Conservation (phyloP, 2,113 vertebrate genomes). For the Ancistrus triradiatus region DNA sequence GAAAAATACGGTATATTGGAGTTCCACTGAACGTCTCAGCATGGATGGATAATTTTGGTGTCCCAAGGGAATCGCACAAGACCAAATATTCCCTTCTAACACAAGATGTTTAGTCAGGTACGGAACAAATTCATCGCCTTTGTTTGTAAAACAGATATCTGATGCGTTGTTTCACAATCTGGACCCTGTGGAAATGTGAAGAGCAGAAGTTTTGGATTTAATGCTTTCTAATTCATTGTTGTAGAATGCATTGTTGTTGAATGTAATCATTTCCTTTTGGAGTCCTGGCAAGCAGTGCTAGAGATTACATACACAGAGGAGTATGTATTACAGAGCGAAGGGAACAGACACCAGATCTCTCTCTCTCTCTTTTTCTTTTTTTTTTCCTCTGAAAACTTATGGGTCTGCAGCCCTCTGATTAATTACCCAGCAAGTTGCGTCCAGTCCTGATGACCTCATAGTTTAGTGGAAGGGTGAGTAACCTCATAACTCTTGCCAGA, state of each 20-base stretch:
- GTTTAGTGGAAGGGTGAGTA: conserved; percentile 41
- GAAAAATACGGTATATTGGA: too few species aligned
- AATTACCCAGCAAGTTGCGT: conserved; percentile 43
- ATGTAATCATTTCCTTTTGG: conserved; percentile 80
- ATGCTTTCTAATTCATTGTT: conserved; percentile 73
- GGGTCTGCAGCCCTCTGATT: conserved; percentile 45
- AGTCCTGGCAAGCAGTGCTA: conserved; percentile 64
- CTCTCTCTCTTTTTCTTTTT: conserved; percentile 24
- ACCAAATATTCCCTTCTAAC: too few species aligned
- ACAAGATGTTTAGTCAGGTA: too few species aligned
- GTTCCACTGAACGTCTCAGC: too few species aligned
- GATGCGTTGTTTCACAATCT: background rate
- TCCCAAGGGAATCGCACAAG: too few species aligned
- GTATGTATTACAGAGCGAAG: conserved; percentile 63
- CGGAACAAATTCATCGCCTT: too few species aligned
- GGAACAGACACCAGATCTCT: conserved; percentile 65
- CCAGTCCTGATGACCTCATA: conserved; percentile 57
- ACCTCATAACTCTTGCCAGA: conserved; percentile 59
- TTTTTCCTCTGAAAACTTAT: conserved; percentile 50
- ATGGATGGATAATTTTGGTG: too few species aligned
- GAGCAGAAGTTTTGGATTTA: conserved; percentile 74
- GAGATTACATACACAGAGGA: conserved; percentile 70
- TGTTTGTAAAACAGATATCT: too few species aligned
- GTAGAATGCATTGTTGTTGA: conserved; percentile 72
- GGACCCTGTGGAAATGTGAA: conserved; percentile 29